Base-by-base conservation (phyloP, 2,888 invertebrate genomes). In the Platerodrilus igneus region DNA sequence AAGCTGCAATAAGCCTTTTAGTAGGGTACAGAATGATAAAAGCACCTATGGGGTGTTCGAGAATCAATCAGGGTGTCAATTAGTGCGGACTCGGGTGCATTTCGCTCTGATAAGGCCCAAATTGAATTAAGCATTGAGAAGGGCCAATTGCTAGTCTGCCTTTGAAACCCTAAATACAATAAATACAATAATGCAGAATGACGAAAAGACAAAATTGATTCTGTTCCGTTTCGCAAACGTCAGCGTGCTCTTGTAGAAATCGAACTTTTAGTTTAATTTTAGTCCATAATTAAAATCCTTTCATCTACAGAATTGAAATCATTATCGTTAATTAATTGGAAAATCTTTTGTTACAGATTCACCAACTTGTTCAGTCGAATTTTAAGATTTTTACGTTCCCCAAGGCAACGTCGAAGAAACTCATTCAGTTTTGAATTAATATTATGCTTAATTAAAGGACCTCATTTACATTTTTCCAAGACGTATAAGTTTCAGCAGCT, bases 41-140 rank as follows among this genome's bases (percentile, higher is more conserved):
- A 55, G 53, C 49, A 49, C 54, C 48, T 49, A 45, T 50, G 55
- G 53, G 52, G 49, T 48, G 52, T 47, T 55, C 52, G 43, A 45
- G 54, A 59, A 61, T 61, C 61, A 61, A 61, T 61, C 61, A 56
- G 58, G 48, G 58, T 58, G 60, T 60, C 62, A 62, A 60, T 62
- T 62, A 62, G 58, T 50, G 43, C 40, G 37, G 44, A 48, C 45
- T 44, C 41, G 54, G 44, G 36, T 52, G 52, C 49, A 54, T 53
- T 53, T 55, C 55, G 46, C 48, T 48, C 52, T 32, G 47, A 50
- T 52, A 50, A 49, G 49, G 44, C 33, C 45, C 41, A 54, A 58
- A 60, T 60, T 53, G 53, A 58, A 59, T 60, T 57, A 57, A 46
- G 47, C 45, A 43, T 44, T 33, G 45, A 39, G 39, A 34, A 42